A percentile compares a stretch with the other conserved stretches of the same genome.
These are phyloP conservation scores for Timema podura DNA, from an alignment of 2,888 invertebrate genomes.

Conservation along the genomic window DNA sequence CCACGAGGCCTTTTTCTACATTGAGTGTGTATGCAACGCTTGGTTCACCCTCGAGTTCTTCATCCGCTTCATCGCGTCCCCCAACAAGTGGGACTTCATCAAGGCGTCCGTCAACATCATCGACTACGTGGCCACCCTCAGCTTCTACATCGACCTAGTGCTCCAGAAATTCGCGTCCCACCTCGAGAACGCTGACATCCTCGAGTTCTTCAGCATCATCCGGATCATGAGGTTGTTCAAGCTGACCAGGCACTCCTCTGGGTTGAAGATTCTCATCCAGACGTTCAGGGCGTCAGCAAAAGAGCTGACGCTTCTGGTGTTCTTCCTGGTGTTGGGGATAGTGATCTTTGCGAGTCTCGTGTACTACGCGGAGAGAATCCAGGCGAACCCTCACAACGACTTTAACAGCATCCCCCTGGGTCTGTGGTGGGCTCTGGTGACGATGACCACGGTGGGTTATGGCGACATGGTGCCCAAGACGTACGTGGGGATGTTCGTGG, in stretches of 20 bases:
- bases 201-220: constrained; percentile 97
- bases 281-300: constrained; percentile 96
- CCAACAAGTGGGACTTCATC: constrained; percentile 88
- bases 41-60: constrained; percentile 99
- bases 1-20: constrained; percentile 96
- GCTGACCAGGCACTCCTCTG: constrained; percentile 93
- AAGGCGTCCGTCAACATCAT: constrained; percentile 97
- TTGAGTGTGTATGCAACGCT: constrained; percentile 97
- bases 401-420: constrained; percentile 98
- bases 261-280: constrained; percentile 96
- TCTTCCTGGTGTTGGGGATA: constrained; percentile 96
- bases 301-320: constrained; percentile 92
- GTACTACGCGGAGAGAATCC: constrained; percentile 96
- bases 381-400: constrained; percentile 92
- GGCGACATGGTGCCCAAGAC: constrained; percentile 99
- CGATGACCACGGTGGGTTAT: constrained; percentile 98
- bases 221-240: constrained; percentile 97
- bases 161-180: constrained; percentile 87
- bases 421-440: constrained; percentile 98
- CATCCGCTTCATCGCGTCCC: constrained; percentile 82
- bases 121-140: constrained; percentile 97
- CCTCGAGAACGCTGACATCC: constrained; percentile 89
- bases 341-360: constrained; percentile 97
- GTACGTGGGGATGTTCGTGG: constrained; percentile 98
- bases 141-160: constrained; percentile 94